Evolutionary conservation across 2,888 invertebrate genomes (phyloP), one percentile per base, ranked within the genome.

Genomic region (Ectropis crepuscularia): DNA sequence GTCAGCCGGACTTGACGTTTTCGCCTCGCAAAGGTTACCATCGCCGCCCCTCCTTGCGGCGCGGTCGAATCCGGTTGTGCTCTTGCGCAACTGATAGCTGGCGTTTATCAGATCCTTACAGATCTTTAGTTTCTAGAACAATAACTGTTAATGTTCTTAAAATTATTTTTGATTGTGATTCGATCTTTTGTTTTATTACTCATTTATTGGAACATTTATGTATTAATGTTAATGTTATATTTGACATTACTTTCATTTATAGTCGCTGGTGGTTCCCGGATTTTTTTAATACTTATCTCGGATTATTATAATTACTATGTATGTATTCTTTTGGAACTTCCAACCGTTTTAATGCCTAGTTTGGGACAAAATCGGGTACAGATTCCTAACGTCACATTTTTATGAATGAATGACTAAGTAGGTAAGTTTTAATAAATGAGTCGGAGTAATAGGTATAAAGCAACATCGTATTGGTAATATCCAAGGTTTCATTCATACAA

Each of bases 1-100:
- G 91, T 82, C 88, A 87, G 89, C 89, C 92, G 92, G 92, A 91
- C 88, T 89, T 87, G 86, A 87, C 80, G 88, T 89, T 90, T 88
- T 88, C 87, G 89, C 88, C 81, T 81, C 83, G 86, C 82, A 91
- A 90, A 92, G 92, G 92, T 91, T 91, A 88, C 83, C 85, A 80
- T 73, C 82, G 76, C 81, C 80, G 75, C 79, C 77, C 75, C 78
- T 79, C 80, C 77, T 78, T 36, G 46, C 63, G 46, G 54, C 45
- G 62, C 62, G 16, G 78, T 80, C 79, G 80, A 85, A 85, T 88
- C 90, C 89, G 89, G 90, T 88, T 89, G 77, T 75, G 53, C 60
- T 77, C 78, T 91, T 91, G 86, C 89, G 87, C 90, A 90, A 91
- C 78, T 81, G 79, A 86, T 86, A 86, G 61, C 82, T 85, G 85